Percentiles rank a stretch among this genome's conserved stretches.
Conservation (phyloP, 2,113 vertebrate species). For the Aspidoscelis tigris region DNA sequence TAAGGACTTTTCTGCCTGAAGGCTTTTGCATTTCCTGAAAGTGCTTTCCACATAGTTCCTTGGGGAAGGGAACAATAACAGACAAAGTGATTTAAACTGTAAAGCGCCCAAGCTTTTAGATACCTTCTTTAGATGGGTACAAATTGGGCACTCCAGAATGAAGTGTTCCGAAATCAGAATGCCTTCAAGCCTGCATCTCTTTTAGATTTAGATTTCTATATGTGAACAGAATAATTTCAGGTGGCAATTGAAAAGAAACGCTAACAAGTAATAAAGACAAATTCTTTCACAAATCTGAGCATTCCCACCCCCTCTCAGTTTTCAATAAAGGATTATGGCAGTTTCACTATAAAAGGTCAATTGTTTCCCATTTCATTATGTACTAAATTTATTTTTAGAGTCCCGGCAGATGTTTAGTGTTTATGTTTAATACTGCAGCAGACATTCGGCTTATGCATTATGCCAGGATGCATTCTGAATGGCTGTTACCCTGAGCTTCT, state of each 20-base stretch:
- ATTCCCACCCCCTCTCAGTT: neutral
- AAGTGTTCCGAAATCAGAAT: neutral
- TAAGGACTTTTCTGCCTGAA: neutral
- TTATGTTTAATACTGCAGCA: neutral
- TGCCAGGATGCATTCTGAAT: neutral
- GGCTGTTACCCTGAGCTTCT: neutral
- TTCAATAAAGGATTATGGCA: constrained; percentile 1
- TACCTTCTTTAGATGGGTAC: neutral
- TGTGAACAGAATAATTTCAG: neutral
- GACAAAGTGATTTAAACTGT: neutral
- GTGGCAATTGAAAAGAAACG: neutral
- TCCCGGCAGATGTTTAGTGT: constrained; percentile 5
- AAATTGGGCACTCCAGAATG: neutral
- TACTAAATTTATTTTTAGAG: constrained; percentile 16
- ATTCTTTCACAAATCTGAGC: neutral
- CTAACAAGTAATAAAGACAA: neutral
- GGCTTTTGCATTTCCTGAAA: neutral
- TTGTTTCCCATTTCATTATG: constrained; percentile 9
- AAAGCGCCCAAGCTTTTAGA: neutral
- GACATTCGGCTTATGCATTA: neutral
- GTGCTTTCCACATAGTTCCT: neutral
- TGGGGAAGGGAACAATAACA: neutral
- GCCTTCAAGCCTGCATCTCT: neutral
- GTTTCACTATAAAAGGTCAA: neutral
- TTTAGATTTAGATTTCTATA: neutral